A percentile compares a stretch with the other conserved stretches of the same genome.
These are phyloP conservation scores for Caranx melampygus DNA, from an alignment of 2,113 vertebrate genomes.

Conservation along the genomic window DNA sequence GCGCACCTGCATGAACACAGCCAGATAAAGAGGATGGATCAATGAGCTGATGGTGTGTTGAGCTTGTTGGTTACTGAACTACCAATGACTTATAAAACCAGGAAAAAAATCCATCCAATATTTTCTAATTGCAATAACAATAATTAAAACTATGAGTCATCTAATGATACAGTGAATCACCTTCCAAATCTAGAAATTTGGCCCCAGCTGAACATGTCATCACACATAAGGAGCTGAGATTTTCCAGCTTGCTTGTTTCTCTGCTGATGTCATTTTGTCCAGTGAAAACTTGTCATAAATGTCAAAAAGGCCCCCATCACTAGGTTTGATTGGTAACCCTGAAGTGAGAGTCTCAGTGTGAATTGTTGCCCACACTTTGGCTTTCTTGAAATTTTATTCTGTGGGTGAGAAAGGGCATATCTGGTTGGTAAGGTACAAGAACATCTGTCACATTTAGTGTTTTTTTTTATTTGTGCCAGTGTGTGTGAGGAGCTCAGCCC, in stretches of 20 bases:
- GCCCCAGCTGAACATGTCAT: background rate
- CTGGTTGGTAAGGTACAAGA: slow-evolving; percentile 1
- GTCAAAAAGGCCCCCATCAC: background rate
- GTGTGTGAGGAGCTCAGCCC: slow-evolving; percentile 46
- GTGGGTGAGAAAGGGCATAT: background rate
- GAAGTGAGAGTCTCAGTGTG: background rate
- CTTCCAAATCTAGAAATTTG: background rate
- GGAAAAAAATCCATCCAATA: too few species aligned
- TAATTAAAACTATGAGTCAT: too few species aligned
- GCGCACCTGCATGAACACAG: too few species aligned
- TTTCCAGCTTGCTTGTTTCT: background rate
- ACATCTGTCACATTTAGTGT: background rate
- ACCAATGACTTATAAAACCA: too few species aligned
- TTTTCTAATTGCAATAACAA: too few species aligned
- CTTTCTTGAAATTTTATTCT: background rate
- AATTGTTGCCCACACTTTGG: background rate
- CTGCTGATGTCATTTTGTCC: background rate
- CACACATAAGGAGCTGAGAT: background rate
- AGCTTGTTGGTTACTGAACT: too few species aligned
- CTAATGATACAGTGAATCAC: too few species aligned
- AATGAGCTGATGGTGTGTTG: too few species aligned
- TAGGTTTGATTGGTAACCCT: background rate
- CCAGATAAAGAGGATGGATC: too few species aligned
- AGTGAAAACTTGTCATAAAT: background rate
- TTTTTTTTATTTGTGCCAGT: slow-evolving; percentile 26